Evolutionary conservation across 2,113 vertebrate genomes (phyloP).

Genomic region (Ginglymostoma cirratum): DNA sequence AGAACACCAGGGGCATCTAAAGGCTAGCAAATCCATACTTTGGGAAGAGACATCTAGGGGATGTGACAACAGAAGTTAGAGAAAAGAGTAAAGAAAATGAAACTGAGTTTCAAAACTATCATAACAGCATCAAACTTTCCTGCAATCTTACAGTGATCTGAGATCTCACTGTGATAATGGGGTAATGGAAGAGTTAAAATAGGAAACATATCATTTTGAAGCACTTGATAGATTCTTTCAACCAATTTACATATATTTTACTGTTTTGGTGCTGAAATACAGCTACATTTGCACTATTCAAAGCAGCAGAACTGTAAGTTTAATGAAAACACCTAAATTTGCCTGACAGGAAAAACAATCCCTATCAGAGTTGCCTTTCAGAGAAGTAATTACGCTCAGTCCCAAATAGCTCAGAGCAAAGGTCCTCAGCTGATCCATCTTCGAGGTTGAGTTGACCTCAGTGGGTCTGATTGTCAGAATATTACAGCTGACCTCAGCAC

Average conservation of each 20-base stretch:
- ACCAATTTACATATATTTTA: conserved; percentile 29
- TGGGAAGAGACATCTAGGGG: background rate
- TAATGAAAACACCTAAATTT: background rate
- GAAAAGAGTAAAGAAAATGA: background rate
- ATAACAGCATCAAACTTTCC: background rate
- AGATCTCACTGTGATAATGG: background rate
- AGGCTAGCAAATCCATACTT: background rate
- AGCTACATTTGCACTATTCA: background rate
- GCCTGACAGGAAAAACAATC: background rate
- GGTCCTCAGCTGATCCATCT: background rate
- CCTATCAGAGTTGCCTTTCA: background rate
- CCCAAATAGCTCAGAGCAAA: background rate
- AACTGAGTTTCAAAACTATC: background rate
- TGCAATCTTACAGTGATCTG: background rate
- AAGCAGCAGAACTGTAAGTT: conserved; percentile 24
- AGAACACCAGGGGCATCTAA: background rate
- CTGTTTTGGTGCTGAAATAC: background rate
- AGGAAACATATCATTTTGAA: background rate
- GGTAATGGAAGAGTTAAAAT: background rate
- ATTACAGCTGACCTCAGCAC: background rate
- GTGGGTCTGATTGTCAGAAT: background rate
- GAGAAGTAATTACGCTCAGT: background rate
- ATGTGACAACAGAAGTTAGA: background rate
- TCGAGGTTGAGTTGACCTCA: background rate
- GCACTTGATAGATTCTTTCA: background rate